phyloP scores from a whole-genome alignment of 37 sponge, comb jelly and placozoan species.

The Amphimedon queenslandica region DNA sequence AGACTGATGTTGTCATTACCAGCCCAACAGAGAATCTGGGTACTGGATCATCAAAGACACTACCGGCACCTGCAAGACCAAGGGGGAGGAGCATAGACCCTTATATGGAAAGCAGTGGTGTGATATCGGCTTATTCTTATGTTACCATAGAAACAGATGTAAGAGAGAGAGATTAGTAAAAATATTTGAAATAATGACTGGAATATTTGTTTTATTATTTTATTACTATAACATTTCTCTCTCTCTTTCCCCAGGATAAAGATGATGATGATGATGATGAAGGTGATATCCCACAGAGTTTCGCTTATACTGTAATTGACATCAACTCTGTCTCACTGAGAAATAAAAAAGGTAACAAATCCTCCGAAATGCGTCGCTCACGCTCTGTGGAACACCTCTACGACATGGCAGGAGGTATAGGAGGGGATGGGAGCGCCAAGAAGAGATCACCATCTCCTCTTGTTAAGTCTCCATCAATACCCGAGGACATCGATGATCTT shows the following conservation, averaged over 20 bases:
- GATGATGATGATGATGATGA: too few species aligned
- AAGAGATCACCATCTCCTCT: not conserved
- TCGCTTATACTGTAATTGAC: not conserved
- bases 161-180: too few species aligned
- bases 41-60: not conserved
- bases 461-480: not conserved
- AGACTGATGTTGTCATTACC: not conserved
- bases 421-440: not conserved
- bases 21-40: too few species aligned
- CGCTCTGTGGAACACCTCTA: not conserved
- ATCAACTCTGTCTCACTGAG: not conserved
- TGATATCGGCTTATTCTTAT: too few species aligned
- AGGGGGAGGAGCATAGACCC: not conserved
- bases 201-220: too few species aligned
- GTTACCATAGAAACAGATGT: too few species aligned
- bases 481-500: not conserved
- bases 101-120: constrained; percentile 3
- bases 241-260: too few species aligned
- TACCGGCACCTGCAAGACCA: not conserved
- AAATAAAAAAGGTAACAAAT: not conserved
- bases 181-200: too few species aligned
- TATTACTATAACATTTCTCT: too few species aligned
- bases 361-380: not conserved
- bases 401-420: not conserved
- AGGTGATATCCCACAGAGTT: too few species aligned